Evolutionary conservation across 2,888 invertebrate genomes (phyloP).

Genomic region (Melipona beecheii): DNA sequence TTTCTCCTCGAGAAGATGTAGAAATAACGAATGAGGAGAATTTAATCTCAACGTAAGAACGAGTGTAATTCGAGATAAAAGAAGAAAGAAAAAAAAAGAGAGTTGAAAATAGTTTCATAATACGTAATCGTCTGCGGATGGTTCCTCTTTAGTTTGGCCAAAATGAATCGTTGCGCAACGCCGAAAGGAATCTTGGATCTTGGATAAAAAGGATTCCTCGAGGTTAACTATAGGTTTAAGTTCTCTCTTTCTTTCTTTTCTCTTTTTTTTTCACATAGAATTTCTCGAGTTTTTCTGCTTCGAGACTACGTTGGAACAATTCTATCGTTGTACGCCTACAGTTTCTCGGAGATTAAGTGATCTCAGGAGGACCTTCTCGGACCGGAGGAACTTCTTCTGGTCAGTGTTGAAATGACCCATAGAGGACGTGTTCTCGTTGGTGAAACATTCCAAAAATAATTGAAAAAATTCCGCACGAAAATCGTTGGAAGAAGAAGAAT

Average conservation of each 20-base stretch:
- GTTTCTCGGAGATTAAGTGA: neutral
- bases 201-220: neutral
- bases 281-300: neutral
- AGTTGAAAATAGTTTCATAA: neutral
- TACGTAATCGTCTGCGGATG: neutral
- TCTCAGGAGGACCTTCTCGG: neutral
- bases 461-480: neutral
- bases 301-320: neutral
- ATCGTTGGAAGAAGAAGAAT: neutral
- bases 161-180: slow-evolving; percentile 15
- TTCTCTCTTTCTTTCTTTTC: too few relatives aligned
- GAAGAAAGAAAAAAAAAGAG: neutral
- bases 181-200: neutral
- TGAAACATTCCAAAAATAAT: neutral
- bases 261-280: neutral
- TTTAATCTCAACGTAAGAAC: neutral
- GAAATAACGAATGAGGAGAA: neutral
- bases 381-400: neutral
- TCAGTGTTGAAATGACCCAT: neutral
- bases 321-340: neutral
- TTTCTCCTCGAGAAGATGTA: neutral
- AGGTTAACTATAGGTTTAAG: neutral
- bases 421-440: neutral
- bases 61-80: neutral
- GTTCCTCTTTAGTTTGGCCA: neutral